A percentile compares a stretch with the other conserved stretches of the same genome.
These are phyloP conservation scores for Fulmarus glacialis DNA, from an alignment of 2,113 vertebrate species.

Conservation along the genomic window DNA sequence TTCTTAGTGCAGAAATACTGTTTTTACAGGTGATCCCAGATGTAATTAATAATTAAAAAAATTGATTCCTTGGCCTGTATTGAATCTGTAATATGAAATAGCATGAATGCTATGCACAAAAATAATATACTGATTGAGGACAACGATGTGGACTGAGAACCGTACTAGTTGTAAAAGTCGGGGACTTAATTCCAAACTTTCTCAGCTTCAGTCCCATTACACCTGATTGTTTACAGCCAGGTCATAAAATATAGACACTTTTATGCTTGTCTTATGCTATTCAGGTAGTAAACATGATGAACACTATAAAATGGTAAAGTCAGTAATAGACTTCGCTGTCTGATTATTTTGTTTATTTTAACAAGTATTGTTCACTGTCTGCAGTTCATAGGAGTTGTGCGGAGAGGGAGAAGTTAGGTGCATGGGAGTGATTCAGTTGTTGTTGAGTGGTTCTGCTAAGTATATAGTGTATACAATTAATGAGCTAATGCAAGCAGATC, in stretches of 20 bases:
- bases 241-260: not conserved
- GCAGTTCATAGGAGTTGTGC: not conserved
- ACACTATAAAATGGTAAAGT: not conserved
- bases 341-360: not conserved
- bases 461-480: not conserved
- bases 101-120: not conserved
- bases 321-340: fast-evolving
- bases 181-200: not conserved
- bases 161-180: fast-evolving
- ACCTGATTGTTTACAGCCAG: not conserved
- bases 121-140: not conserved
- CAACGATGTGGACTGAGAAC: not conserved
- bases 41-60: not conserved
- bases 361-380: not conserved
- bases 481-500: not conserved
- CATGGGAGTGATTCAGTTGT: not conserved
- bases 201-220: not conserved
- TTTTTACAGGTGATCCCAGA: not conserved
- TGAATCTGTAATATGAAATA: not conserved
- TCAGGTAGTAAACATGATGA: not conserved
- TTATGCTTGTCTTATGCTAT: not conserved
- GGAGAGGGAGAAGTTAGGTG: not conserved
- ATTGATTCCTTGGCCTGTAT: not conserved
- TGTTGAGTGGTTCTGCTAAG: not conserved
- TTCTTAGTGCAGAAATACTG: not conserved